Evolutionary conservation across 2,888 invertebrate species (phyloP), one percentile per base, ranked within the genome.

Genomic region (Acheta domesticus): DNA sequence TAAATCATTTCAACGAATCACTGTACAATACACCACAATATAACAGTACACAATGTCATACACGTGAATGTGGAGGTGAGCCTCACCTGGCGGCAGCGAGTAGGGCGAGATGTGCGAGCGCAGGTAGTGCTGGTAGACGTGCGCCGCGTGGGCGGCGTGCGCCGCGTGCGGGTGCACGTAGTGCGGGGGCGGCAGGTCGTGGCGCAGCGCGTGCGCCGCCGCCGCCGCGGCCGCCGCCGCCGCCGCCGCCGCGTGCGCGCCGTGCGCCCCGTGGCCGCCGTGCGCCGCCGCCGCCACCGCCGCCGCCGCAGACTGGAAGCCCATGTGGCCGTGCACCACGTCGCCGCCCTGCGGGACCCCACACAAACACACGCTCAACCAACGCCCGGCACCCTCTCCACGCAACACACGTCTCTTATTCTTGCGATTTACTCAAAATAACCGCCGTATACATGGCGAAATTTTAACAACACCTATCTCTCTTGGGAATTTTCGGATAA

Each of bases 121-220:
- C 77, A 92, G 85, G 83, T 88, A 90, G 82, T 90, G 89, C 82
- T 90, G 90, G 77, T 82, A 82, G 75, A 79, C 75, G n/a, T 62
- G 62, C 62, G 62, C 62, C 14, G 62, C 62, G 62, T 62, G 62
- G 14, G 62, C 62, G n/a, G 62, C 62, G n/a, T 62, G 62, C 14
- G 62, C 62, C 11, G 62, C 62, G 62, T 62, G 62, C 62, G 62
- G 62, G n/a, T 62, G 62, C 62, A 62, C 62, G n/a, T 62, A 62
- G 62, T 14, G 62, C 62, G n/a, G 62, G 62, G 62, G 62, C 62
- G 4, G 62, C 16, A 62, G 62, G n/a, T 62, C 62, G 62, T 62
- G 62, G 62, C 62, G 62, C 62, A 62, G n/a, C 3, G 62, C 62
- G 62, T 62, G 62, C 14, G 62, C 62, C 8, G 62, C 62, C n/a